Evolutionary conservation across 2,797 vertebrate species (phyloP), one percentile per base, ranked within the genome.

Genomic region (Chaenodraco wilsoni): DNA sequence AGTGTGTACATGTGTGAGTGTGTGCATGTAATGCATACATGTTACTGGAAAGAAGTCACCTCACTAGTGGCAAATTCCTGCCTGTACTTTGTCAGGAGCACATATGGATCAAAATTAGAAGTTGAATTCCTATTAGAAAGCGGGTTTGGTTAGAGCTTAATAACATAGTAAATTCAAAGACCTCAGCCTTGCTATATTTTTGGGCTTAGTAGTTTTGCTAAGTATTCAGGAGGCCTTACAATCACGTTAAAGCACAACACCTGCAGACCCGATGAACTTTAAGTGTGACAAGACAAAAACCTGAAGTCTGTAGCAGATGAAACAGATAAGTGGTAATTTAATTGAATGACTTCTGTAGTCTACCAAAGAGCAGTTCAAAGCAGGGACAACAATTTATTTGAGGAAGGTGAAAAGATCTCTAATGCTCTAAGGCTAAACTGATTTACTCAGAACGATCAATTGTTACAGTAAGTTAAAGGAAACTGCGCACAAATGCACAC

Each of bases 21-120:
- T 23, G 50, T 5, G 33, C 63, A 45, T 12, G 64, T 57, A 64
- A 62, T 72, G 68, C 77, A 78, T 76, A 72, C 67, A 74, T 55
- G n/a, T 23, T 17, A 80, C 16, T 51, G 61, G 37, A 77, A 48
- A 76, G 44, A 70, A 65, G 69, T 58, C 49, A 58, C 19, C 55
- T 44, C 58, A 76, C 40, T 58, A 63, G 65, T 19, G 49, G 56
- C 21, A 17, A 40, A 54, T 43, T 10, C 40, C 44, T 59, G 70
- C 21, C 15, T 52, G 56, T 46, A 46, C 16, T 23, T 41, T 52
- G 52, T 74, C 61, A 51, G 33, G n/a, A 49, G 15, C 15, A 69
- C 45, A 58, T 63, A 37, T 37, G 8, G 33, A 37, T 37, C 33
- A 37, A 8, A 37, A 7, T 37, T 7, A 37, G 33, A 37, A 9